A percentile compares a stretch with the other conserved stretches of the same genome.
These are phyloP conservation scores for Actinia tenebrosa DNA, from an alignment of 64 coral and sea anemone genomes.

Conservation along the genomic window DNA sequence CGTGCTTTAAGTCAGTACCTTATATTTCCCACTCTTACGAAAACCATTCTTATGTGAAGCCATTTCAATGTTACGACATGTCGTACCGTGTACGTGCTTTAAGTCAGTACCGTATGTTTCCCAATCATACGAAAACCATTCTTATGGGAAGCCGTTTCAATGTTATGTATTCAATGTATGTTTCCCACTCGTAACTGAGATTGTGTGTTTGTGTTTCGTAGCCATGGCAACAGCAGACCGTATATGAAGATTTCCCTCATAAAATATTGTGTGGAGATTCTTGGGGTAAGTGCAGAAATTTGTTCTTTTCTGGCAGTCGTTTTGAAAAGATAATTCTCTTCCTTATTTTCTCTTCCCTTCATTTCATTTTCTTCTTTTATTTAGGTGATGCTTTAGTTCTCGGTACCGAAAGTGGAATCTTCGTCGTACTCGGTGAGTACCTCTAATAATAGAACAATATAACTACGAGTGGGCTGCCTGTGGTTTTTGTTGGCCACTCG, in stretches of 20 bases:
- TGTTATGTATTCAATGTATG: too few relatives aligned
- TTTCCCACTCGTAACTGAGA: not conserved
- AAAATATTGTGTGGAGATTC: slow-evolving; percentile 91
- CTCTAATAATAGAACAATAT: too few relatives aligned
- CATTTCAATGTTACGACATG: too few relatives aligned
- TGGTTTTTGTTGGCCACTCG: not conserved
- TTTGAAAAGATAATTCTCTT: not conserved
- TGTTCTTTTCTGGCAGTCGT: too few relatives aligned
- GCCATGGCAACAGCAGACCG: slow-evolving; percentile 86
- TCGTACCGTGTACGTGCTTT: too few relatives aligned
- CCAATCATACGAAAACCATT: too few relatives aligned
- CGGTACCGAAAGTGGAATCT: slow-evolving; percentile 90
- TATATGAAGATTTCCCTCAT: slow-evolving; percentile 85
- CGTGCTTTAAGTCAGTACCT: not conserved
- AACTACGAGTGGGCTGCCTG: not conserved
- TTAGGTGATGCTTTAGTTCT: slow-evolving; percentile 74
- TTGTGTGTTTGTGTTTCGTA: slow-evolving; percentile 8
- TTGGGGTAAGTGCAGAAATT: slow-evolving; percentile 66
- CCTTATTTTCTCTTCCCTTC: not conserved
- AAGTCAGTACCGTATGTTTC: too few relatives aligned
- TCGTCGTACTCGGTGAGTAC: slow-evolving; percentile 54
- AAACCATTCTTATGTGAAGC: too few relatives aligned
- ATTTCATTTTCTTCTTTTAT: not conserved
- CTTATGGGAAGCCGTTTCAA: too few relatives aligned
- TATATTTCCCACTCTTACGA: too few relatives aligned